Evolutionary conservation across 2,797 vertebrate species (phyloP).

Genomic region (Amblyopsis hoosieri): DNA sequence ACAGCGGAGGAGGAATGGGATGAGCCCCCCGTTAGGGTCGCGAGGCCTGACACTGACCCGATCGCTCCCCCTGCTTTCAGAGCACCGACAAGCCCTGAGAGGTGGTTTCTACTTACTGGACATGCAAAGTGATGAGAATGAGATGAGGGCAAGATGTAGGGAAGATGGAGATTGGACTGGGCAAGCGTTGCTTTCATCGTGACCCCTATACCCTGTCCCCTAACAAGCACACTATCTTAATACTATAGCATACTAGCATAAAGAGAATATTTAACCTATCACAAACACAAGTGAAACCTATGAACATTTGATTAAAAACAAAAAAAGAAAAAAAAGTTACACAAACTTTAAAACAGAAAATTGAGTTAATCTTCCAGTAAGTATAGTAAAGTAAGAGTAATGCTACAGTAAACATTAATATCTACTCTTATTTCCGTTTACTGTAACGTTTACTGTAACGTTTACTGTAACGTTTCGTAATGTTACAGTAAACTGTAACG

Average conservation of each 20-base stretch:
- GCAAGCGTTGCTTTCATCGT: conserved; percentile 2
- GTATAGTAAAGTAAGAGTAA: conserved; percentile 8
- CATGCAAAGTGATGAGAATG: conserved; percentile 51
- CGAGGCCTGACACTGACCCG: conserved; percentile 31
- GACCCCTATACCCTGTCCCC: not conserved
- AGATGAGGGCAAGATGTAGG: conserved; percentile 33
- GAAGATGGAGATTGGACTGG: conserved; percentile 56
- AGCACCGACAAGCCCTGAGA: conserved; percentile 38
- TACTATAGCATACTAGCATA: no score
- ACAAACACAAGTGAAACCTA: no score
- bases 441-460: no score
- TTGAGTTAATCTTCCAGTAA: not conserved
- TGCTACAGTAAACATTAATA: not conserved
- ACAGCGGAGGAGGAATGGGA: conserved; percentile 44
- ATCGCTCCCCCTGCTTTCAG: conserved; percentile 25
- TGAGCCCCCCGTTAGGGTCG: conserved; percentile 41
- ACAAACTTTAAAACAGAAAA: not conserved
- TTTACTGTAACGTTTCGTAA: no score
- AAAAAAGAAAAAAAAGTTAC: not conserved
- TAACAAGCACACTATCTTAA: no score
- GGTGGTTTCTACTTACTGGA: conserved; percentile 34
- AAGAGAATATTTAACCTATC: no score
- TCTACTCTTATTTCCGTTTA: not conserved
- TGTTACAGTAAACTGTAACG: conserved; percentile 12
- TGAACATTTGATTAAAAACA: no score